Evolutionary conservation across 2,888 invertebrate species (phyloP).

Genomic region (Drosophila austrosaltans): DNA sequence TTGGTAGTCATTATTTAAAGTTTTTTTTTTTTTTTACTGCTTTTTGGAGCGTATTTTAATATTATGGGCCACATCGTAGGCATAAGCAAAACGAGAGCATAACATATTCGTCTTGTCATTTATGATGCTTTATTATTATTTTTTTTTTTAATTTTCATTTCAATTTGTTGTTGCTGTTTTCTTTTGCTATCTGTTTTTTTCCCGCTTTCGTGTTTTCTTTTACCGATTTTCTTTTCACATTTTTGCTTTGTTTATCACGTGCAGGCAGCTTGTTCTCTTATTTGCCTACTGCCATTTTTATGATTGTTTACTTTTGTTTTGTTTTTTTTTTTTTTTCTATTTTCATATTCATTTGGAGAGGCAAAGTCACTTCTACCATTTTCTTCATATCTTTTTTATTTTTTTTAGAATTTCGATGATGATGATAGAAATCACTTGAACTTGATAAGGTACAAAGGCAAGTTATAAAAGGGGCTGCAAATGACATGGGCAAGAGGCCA

Average conservation of each 20-base stretch:
- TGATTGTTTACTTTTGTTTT: constrained; percentile 67
- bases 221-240: constrained; percentile 16
- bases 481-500: constrained; percentile 16
- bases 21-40: too few species aligned
- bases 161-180: not conserved
- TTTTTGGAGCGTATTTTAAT: too few species aligned
- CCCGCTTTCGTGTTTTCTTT: constrained; percentile 28
- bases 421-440: constrained; percentile 45
- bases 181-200: constrained; percentile 18
- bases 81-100: not conserved
- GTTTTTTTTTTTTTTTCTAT: constrained; percentile 6
- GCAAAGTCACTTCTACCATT: constrained; percentile 41
- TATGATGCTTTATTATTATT: not conserved
- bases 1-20: too few species aligned
- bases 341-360: constrained; percentile 15
- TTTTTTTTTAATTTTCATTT: constrained; percentile 9
- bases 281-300: constrained; percentile 60
- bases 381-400: constrained; percentile 23
- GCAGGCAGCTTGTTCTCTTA: constrained; percentile 52
- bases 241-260: constrained; percentile 59
- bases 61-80: too few species aligned
- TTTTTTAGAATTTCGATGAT: constrained; percentile 35
- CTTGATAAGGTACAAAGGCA: constrained; percentile 29
- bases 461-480: constrained; percentile 25
- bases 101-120: not conserved